Conservation (phyloP, 2,797 vertebrate genomes). For the Salarias fasciatus region DNA sequence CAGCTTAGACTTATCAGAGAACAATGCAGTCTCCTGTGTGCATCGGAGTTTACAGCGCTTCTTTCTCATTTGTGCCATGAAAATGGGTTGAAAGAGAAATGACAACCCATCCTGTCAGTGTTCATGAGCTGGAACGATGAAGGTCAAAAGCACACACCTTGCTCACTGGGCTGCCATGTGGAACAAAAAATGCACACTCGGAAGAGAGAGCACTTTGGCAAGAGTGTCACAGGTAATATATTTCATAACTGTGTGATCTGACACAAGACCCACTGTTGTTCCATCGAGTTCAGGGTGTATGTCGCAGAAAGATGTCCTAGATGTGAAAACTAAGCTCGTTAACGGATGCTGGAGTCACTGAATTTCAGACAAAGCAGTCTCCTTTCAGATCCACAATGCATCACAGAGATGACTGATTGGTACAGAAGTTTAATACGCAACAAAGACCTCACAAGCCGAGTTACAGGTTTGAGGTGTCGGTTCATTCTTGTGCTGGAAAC, state of each 20-base stretch:
- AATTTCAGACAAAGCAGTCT: neutral
- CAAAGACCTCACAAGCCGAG: too few species aligned
- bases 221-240: conserved; percentile 47
- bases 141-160: conserved; percentile 43
- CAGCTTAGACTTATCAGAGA: conserved; percentile 53
- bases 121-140: conserved; percentile 50
- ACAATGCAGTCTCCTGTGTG: conserved; percentile 26
- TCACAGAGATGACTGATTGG: neutral
- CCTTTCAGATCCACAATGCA: neutral
- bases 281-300: conserved; percentile 10
- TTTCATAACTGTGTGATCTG: conserved; percentile 27
- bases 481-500: too few species aligned
- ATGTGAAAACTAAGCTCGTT: neutral
- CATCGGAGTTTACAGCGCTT: conserved; percentile 17
- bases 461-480: too few species aligned
- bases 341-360: neutral
- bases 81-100: conserved; percentile 52
- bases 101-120: conserved; percentile 26
- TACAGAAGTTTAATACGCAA: neutral
- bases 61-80: conserved; percentile 37
- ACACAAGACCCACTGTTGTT: conserved; percentile 32
- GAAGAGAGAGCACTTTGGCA: conserved; percentile 40
- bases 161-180: conserved; percentile 33
- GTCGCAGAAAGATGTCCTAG: neutral
- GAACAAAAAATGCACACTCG: conserved; percentile 39